Base-by-base conservation (phyloP, 2,888 invertebrate species). In the Anticlea derivata region DNA sequence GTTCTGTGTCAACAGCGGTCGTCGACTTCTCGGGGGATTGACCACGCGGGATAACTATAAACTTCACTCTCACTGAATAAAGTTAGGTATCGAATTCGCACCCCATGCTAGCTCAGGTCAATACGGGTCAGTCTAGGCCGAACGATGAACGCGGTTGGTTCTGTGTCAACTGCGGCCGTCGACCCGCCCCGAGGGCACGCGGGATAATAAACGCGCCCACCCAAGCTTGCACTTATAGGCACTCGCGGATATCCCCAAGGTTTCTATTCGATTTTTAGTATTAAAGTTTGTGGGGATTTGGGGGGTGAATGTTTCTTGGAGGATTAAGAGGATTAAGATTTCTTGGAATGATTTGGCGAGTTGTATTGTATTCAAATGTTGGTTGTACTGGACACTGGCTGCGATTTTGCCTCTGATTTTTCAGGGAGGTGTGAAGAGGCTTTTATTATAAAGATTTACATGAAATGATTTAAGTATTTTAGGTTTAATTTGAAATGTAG, bases 41-140 rank as follows among this genome's bases (percentile, higher is more conserved):
- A 17, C 4, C 17, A 17, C 17, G 2, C 17, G 4, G 4, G 2
- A 3, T 4, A 17, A 17, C 17, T 17, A 17, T 2, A 4, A 3
- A 17, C 17, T 17, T 17, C 17, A 17, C 2, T 3, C 2, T 17
- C 4, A 2, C 17, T 4, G 4, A 17, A 3, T 4, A 17, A 4
- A 3, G 2, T 17, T 4, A 17, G 4, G 17, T 3, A 17, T 17
- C n/a, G n/a, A 17, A 17, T 39, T 30, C 20, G 29, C 29, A 39
- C 26, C 17, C 11, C 30, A 27, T 38, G 50, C 37, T 33, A 50
- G 52, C 58, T 63, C 63, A 68, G 73, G 73, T 72, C 78, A 77
- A 74, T 66, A 68, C 70, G 83, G 80, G 85, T 86, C 82, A 82
- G 73, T 75, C 78, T 83, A 84, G 84, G 86, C 83, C 80, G 78